Conservation (phyloP, 2,113 vertebrate genomes). For the Fregata magnificens region DNA sequence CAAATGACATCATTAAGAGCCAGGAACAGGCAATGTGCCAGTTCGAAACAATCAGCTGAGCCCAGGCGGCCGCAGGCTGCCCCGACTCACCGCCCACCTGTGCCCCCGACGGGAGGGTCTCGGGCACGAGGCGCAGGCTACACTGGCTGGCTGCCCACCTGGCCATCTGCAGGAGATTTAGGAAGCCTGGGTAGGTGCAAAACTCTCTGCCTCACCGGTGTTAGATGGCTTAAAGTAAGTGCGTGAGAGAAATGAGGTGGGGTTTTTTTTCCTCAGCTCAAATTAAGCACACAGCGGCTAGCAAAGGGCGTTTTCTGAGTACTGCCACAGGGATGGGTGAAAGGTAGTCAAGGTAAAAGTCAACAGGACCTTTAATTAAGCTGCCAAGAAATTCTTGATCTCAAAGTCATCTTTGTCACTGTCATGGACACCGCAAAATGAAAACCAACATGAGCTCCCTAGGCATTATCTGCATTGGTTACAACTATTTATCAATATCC, state of each 20-base stretch:
- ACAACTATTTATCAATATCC: background rate
- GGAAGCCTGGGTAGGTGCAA: background rate
- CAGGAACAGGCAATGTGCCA: background rate
- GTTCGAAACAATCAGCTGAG: background rate
- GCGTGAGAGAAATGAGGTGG: background rate
- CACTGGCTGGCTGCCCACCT: background rate
- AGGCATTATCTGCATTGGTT: too few relatives aligned
- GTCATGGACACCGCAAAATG: background rate
- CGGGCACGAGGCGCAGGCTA: background rate
- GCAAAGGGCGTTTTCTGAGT: background rate
- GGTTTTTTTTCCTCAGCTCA: background rate
- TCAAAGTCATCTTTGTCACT: background rate
- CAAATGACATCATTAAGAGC: background rate
- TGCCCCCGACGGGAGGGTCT: background rate
- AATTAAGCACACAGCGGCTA: background rate
- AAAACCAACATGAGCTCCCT: background rate
- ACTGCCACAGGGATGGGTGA: background rate
- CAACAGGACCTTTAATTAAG: background rate
- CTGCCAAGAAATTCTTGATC: background rate
- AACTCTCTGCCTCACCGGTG: fast-evolving
- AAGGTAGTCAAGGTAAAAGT: background rate
- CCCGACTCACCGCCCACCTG: fast-evolving
- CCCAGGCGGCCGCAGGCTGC: fast-evolving
- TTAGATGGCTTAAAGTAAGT: background rate
- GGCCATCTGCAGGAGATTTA: fast-evolving